Base-by-base conservation (phyloP, 2,888 invertebrate species). In the Watsonalla binaria region DNA sequence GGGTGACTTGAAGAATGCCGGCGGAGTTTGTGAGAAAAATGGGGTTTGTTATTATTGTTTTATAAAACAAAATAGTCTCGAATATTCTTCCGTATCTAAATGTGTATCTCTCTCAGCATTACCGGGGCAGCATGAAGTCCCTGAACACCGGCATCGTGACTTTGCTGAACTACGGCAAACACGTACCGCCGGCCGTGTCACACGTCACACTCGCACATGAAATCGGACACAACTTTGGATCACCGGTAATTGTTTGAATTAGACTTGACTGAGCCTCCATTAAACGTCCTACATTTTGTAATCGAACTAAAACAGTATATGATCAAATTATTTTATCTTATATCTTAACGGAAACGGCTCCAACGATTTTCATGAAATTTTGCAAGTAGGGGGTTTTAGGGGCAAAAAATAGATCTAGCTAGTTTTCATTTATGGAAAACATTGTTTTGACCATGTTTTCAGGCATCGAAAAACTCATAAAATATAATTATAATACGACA, bases 161-260 rank as follows among this genome's bases (percentile, higher is more conserved):
- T 35, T 92, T 99, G 62, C 92, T 99, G 61, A 99, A 99, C 92
- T 99, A 99, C 90, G 98, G 98, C 57, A 98, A 98, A 86, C 96
- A 98, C 85, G 99, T 99, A 59, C 98, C 99, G 57, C 97, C 98
- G n/a, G 97, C 98, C 52, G 99, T 99, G 47, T 98, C 98, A 9
- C 98, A 99, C 87, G 97, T 99, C 64, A 99, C 99, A 5, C 93
- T 99, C 65, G 99, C 99, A 13, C 99, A 99, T 88, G 99, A 99
- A 92, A 98, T 99, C 75, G 99, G 99, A 55, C 99, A 99, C 90
- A 99, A 99, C 90, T 99, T 99, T 81, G 99, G 99, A 62, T 98
- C 98, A 52, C 98, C 98, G 83, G 97, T 97, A 91, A 76, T 68
- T 56, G 42, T 48, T 9, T 9, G 9, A 15, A 51, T 24, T 6